phyloP scores from a whole-genome alignment of 1,140 invertebrate genomes.

The Drosophila ironensis region DNA sequence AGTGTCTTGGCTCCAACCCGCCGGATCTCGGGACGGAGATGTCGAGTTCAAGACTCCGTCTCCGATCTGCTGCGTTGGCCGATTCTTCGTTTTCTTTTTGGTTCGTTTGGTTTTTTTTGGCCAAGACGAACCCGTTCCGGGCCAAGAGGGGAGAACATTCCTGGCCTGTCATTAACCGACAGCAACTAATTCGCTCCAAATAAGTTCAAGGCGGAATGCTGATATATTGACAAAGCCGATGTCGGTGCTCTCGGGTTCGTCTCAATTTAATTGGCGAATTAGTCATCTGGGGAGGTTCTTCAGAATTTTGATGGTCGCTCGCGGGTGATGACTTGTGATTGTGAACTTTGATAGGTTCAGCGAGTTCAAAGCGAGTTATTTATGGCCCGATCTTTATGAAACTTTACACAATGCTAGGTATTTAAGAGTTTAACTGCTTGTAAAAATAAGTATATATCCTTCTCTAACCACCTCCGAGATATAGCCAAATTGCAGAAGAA shows the following conservation, averaged over 20 bases:
- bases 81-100: not conserved
- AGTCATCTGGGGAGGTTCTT: constrained; percentile 7
- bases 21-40: no score
- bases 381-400: no score
- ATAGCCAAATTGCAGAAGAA: no score
- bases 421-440: no score
- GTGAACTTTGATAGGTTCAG: not conserved
- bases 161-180: constrained; percentile 38
- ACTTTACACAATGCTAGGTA: not conserved
- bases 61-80: not conserved
- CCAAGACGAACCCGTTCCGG: constrained; percentile 14
- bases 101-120: not conserved
- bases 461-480: no score
- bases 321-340: constrained; percentile 2
- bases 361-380: not conserved
- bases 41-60: constrained; percentile 22
- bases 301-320: not conserved
- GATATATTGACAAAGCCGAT: constrained; percentile 34
- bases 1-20: constrained; percentile 4
- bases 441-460: no score
- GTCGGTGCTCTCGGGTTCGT: no score
- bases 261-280: constrained; percentile 7
- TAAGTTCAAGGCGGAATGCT: constrained; percentile 45
- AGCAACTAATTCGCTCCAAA: constrained; percentile 46
- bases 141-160: constrained; percentile 11